phyloP scores from a whole-genome alignment of 2,888 invertebrate species.

The Imbricaverruca yamaguchii region DNA sequence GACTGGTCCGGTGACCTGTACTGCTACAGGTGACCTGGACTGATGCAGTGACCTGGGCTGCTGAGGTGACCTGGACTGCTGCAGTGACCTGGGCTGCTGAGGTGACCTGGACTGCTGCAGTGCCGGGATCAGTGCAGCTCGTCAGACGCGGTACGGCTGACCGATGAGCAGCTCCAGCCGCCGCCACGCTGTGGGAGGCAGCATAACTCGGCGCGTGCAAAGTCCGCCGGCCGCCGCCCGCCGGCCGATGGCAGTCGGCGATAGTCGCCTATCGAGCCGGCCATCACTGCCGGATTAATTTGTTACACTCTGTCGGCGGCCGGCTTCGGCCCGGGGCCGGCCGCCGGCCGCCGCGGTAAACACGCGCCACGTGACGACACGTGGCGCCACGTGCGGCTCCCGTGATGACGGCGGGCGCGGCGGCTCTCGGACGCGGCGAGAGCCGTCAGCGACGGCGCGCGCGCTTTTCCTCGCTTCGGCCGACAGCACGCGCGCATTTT shows the following conservation, averaged over 20 bases:
- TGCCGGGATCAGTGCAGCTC: too few relatives aligned
- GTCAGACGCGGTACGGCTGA: too few relatives aligned
- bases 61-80: too few relatives aligned
- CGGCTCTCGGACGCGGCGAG: neutral
- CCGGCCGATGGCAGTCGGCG: neutral
- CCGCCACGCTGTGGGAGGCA: neutral
- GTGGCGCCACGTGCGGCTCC: neutral
- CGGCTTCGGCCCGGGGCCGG: neutral
- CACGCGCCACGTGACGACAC: neutral
- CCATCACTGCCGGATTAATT: neutral
- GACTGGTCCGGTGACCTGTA: too few relatives aligned
- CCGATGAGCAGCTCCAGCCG: too few relatives aligned
- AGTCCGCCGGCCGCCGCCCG: neutral
- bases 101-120: too few relatives aligned
- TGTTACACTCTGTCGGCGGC: neutral
- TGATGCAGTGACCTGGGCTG: too few relatives aligned
- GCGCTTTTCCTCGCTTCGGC: too few relatives aligned
- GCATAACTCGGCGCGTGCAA: neutral
- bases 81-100: too few relatives aligned
- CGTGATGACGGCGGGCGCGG: neutral
- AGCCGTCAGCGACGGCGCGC: neutral
- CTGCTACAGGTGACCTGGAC: too few relatives aligned
- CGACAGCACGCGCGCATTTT: too few relatives aligned
- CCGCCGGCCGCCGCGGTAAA: neutral
- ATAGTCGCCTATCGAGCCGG: neutral